Conservation (phyloP, 2,113 vertebrate species). For the Ia io region DNA sequence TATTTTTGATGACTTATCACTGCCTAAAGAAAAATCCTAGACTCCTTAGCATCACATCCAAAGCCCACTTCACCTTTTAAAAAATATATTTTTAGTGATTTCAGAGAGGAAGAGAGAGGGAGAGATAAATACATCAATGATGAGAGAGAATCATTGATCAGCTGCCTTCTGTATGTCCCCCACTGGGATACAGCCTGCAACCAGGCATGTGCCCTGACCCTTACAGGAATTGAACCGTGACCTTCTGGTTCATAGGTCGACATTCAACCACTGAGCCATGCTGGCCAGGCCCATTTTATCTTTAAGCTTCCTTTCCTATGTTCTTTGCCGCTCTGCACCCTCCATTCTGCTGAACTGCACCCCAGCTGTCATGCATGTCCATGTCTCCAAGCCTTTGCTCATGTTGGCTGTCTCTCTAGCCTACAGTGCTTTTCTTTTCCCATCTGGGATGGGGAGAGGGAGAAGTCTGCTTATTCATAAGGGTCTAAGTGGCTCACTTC, state of each 20-base stretch:
- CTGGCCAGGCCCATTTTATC: too few relatives aligned
- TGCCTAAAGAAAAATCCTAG: background rate
- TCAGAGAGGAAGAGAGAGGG: too few relatives aligned
- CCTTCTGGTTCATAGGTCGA: too few relatives aligned
- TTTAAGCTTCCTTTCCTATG: background rate
- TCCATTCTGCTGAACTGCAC: background rate
- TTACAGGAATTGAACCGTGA: too few relatives aligned
- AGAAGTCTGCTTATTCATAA: background rate
- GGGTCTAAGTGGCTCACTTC: background rate
- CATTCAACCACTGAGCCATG: too few relatives aligned
- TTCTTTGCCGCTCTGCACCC: background rate
- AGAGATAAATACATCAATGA: too few relatives aligned
- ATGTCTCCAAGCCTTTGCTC: background rate
- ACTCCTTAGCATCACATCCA: background rate
- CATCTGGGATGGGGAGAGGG: background rate
- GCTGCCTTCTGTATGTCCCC: too few relatives aligned
- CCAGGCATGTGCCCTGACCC: too few relatives aligned
- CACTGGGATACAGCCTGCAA: too few relatives aligned
- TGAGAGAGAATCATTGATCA: too few relatives aligned
- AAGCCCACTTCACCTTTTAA: background rate
- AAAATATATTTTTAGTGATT: too few relatives aligned
- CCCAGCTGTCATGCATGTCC: background rate
- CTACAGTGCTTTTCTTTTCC: background rate
- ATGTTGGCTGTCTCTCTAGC: background rate
- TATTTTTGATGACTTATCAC: background rate